A percentile compares a stretch with the other conserved stretches of the same genome.
These are phyloP conservation scores for Lacanobia wlatinum DNA, from an alignment of 2,888 invertebrate genomes.

Conservation along the genomic window DNA sequence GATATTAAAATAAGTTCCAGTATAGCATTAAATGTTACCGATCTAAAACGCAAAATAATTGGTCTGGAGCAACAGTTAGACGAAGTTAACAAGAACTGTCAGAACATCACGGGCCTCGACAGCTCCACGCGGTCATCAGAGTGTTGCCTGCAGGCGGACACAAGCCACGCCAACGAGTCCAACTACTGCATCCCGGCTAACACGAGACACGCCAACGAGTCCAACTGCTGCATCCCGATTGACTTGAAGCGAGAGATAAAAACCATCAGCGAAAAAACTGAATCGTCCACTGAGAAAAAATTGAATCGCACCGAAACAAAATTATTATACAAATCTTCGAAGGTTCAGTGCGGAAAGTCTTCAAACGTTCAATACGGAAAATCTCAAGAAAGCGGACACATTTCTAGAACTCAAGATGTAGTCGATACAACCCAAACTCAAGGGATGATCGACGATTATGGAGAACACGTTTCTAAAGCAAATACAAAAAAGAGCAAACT, in stretches of 20 bases:
- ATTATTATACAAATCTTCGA: constrained; percentile 76
- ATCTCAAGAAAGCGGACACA: constrained; percentile 70
- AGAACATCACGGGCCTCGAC: constrained; percentile 71
- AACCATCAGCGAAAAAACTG: constrained; percentile 58
- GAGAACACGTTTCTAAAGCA: constrained; percentile 49
- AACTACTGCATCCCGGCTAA: constrained; percentile 45
- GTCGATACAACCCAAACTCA: constrained; percentile 49
- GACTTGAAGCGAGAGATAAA: constrained; percentile 57
- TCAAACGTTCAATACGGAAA: constrained; percentile 57
- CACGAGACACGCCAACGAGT: constrained; percentile 46
- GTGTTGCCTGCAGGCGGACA: constrained; percentile 45
- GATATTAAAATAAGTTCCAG: constrained; percentile 83
- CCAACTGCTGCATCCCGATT: constrained; percentile 55
- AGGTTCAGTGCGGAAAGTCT: constrained; percentile 69
- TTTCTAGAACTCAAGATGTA: constrained; percentile 56
- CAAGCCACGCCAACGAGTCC: constrained; percentile 51
- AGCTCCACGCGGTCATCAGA: constrained; percentile 66
- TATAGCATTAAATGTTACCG: constrained; percentile 80
- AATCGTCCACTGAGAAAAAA: constrained; percentile 59
- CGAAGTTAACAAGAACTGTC: constrained; percentile 79
- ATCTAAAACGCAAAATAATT: constrained; percentile 81
- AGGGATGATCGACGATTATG: constrained; percentile 50
- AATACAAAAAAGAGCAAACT: constrained; percentile 71
- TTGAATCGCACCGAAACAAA: constrained; percentile 71
- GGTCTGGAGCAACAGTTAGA: constrained; percentile 79